These are phyloP conservation scores for Diachrysia chrysitis DNA, from an alignment of 2,888 invertebrate genomes.

Conservation along the genomic window DNA sequence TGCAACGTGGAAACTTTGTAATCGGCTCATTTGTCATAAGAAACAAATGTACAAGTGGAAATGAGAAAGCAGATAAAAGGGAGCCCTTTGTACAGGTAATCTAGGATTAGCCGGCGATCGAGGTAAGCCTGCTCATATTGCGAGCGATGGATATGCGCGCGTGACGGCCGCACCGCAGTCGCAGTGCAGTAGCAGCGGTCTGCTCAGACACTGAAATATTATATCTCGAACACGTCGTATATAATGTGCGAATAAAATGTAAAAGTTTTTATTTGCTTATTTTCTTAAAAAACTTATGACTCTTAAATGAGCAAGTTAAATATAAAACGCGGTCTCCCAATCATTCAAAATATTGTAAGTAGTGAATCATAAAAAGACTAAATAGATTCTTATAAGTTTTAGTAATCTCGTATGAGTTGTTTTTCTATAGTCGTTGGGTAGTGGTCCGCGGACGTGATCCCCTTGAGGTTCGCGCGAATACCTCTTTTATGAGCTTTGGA, in stretches of 20 bases:
- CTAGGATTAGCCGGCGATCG: slow-evolving; percentile 54
- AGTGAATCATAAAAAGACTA: too few relatives aligned
- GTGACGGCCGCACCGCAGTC: not conserved
- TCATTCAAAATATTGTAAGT: too few relatives aligned
- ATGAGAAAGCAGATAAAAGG: slow-evolving; percentile 27
- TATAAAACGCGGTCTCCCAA: too few relatives aligned
- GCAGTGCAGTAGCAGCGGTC: slow-evolving; percentile 12
- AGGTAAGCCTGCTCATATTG: slow-evolving; percentile 45
- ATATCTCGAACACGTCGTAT: too few relatives aligned
- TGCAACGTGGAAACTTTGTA: slow-evolving; percentile 23
- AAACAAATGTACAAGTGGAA: slow-evolving; percentile 17
- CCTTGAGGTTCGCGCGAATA: slow-evolving; percentile 27
- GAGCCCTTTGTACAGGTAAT: slow-evolving; percentile 46
- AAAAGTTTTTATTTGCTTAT: too few relatives aligned
- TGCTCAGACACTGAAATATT: not conserved
- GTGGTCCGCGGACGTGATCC: slow-evolving; percentile 11
- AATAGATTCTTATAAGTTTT: too few relatives aligned
- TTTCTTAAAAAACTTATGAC: too few relatives aligned
- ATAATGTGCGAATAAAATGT: too few relatives aligned
- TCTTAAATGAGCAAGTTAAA: too few relatives aligned
- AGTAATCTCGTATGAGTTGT: slow-evolving; percentile 9
- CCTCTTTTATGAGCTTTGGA: slow-evolving; percentile 45
- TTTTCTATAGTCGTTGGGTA: slow-evolving; percentile 9
- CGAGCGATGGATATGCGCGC: slow-evolving; percentile 13
- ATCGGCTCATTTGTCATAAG: slow-evolving; percentile 26